These are phyloP conservation scores for Ophiothrix spiculata DNA, from an alignment of 35 echinoderm and acorn worm species.

Conservation along the genomic window DNA sequence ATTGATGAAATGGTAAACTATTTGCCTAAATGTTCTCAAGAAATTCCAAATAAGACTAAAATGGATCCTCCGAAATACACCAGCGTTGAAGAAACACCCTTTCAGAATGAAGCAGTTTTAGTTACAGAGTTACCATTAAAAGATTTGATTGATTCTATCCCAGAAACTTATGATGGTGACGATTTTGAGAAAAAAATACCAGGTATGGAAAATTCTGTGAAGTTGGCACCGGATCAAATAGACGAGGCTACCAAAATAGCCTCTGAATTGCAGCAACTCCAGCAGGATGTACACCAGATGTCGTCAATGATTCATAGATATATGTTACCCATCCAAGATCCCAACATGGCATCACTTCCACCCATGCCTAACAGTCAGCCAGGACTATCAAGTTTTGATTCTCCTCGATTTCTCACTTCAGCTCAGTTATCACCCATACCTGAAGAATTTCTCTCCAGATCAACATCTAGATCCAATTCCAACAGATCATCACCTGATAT, in stretches of 20 bases:
- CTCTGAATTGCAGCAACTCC: background rate
- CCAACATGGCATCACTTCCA: background rate
- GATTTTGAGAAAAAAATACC: background rate
- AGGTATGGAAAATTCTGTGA: too few relatives aligned
- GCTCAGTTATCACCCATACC: constrained; percentile 4
- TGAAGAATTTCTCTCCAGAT: background rate
- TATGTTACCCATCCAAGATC: background rate
- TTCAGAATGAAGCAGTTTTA: background rate
- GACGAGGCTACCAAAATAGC: background rate
- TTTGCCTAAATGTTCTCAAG: background rate
- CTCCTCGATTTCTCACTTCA: background rate
- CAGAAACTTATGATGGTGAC: background rate
- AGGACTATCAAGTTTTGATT: background rate
- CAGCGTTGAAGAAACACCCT: background rate
- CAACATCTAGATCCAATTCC: too few relatives aligned
- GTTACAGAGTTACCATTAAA: background rate
- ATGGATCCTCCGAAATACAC: background rate
- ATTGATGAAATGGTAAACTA: background rate
- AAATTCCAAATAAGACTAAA: background rate
- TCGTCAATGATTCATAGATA: background rate
- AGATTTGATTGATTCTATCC: background rate
- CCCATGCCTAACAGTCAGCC: background rate
- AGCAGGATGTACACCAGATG: background rate
- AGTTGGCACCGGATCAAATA: too few relatives aligned
- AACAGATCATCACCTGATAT: background rate